phyloP scores from a whole-genome alignment of 2,888 invertebrate species.

The Calameuta idolon region DNA sequence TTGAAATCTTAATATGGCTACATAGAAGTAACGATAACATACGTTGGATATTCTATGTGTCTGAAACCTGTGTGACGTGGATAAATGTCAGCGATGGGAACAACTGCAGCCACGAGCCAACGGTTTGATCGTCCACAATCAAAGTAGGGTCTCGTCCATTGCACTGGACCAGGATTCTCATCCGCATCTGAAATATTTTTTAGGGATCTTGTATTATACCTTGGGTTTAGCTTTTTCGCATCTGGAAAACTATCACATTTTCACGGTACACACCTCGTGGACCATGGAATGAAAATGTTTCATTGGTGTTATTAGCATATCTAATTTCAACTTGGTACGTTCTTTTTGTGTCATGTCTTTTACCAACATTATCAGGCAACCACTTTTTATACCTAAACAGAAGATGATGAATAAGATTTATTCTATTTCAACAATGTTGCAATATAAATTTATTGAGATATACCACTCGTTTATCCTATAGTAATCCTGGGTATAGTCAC shows the following conservation, averaged over 20 bases:
- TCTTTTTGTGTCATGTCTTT: slow-evolving; percentile 90
- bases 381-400: slow-evolving; percentile 79
- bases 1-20: background rate
- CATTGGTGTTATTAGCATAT: slow-evolving; percentile 94
- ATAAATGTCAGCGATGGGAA: slow-evolving; percentile 95
- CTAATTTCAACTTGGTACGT: slow-evolving; percentile 94
- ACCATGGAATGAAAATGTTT: slow-evolving; percentile 96
- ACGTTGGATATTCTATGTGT: slow-evolving; percentile 94
- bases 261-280: slow-evolving; percentile 74
- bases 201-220: background rate
- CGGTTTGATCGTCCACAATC: slow-evolving; percentile 96
- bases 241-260: background rate
- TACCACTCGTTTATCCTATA: slow-evolving; percentile 94
- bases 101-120: slow-evolving; percentile 94
- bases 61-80: slow-evolving; percentile 93
- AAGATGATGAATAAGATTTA: slow-evolving; percentile 13
- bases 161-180: slow-evolving; percentile 91
- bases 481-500: slow-evolving; percentile 91
- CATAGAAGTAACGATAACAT: slow-evolving; percentile 59
- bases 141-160: slow-evolving; percentile 95
- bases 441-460: background rate
- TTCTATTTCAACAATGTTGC: background rate
- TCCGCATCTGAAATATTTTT: slow-evolving; percentile 74
- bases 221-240: background rate
- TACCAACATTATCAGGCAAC: slow-evolving; percentile 88